phyloP scores from a whole-genome alignment of 2,113 vertebrate genomes.

The Amazona guildingii region DNA sequence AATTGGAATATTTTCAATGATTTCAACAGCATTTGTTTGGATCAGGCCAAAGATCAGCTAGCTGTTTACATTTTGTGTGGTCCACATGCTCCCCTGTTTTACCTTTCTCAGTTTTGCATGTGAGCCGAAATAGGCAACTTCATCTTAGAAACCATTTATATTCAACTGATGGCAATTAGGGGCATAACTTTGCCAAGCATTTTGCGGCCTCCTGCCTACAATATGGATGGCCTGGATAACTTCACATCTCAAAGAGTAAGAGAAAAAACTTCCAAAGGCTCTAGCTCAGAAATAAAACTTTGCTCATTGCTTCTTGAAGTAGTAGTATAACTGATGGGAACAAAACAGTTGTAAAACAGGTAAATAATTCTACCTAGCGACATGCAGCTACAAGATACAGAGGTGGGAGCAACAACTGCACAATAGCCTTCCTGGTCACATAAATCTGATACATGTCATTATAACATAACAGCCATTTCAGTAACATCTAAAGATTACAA shows the following conservation, averaged over 20 bases:
- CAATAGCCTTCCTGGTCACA: neutral
- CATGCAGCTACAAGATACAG: neutral
- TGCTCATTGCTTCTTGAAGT: neutral
- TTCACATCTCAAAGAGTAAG: neutral
- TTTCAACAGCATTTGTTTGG: conserved; percentile 36
- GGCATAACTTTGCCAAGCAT: neutral
- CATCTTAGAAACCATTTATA: neutral
- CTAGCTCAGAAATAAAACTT: neutral
- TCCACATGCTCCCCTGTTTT: conserved; percentile 12
- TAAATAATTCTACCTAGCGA: neutral
- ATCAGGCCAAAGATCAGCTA: conserved; percentile 49
- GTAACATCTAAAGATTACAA: neutral
- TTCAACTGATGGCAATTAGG: neutral
- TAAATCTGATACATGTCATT: neutral
- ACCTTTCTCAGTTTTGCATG: neutral
- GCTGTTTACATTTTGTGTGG: conserved; percentile 50
- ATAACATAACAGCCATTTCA: neutral
- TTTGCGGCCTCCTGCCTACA: neutral
- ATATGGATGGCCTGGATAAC: neutral
- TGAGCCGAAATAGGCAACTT: neutral
- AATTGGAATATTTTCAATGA: conserved; percentile 50
- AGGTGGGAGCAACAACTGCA: neutral
- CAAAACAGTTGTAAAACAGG: neutral
- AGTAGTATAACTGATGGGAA: neutral
- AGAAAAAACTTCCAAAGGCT: neutral